A percentile compares a stretch with the other conserved stretches of the same genome.
phyloP scores from a whole-genome alignment of 1,140 invertebrate species.

The Eupristina koningsbergeri region DNA sequence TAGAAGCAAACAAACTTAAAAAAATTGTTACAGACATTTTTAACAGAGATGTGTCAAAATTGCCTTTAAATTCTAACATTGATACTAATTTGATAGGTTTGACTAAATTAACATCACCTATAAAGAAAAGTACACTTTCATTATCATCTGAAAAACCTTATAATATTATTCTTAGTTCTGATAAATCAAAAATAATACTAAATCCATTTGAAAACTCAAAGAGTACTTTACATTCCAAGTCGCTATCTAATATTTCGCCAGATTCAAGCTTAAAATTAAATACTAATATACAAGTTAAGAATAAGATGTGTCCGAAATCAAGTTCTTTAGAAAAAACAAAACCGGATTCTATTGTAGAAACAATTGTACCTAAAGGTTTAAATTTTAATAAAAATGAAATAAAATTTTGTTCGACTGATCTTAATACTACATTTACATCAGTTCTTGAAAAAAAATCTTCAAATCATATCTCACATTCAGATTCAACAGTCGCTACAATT shows the following conservation, averaged over 20 bases:
- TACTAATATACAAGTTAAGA: conserved; percentile 47
- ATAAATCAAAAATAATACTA: conserved; percentile 65
- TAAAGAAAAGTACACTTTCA: conserved; percentile 50
- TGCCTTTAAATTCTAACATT: conserved; percentile 70
- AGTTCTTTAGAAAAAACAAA: conserved; percentile 64
- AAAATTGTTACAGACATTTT: conserved; percentile 54
- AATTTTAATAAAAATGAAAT: conserved; percentile 65
- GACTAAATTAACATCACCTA: conserved; percentile 63
- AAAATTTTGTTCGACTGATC: conserved; percentile 63
- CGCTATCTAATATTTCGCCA: conserved; percentile 61
- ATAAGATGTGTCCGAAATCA: conserved; percentile 58
- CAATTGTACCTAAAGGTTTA: conserved; percentile 55
- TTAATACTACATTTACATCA: conserved; percentile 64
- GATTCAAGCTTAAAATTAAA: conserved; percentile 56
- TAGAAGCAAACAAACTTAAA: conserved; percentile 58
- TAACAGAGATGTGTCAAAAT: conserved; percentile 65
- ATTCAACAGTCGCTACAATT: conserved; percentile 65
- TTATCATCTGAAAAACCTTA: conserved; percentile 62
- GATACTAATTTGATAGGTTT: conserved; percentile 73
- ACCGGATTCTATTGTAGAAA: conserved; percentile 56
- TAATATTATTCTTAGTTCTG: conserved; percentile 61
- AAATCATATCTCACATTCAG: conserved; percentile 60
- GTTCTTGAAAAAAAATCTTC: conserved; percentile 58
- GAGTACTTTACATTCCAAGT: conserved; percentile 63
- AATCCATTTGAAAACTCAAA: conserved; percentile 64